A percentile compares a stretch with the other conserved stretches of the same genome.
phyloP scores from a whole-genome alignment of 2,888 invertebrate species.

The Caenorhabditis sinica region DNA sequence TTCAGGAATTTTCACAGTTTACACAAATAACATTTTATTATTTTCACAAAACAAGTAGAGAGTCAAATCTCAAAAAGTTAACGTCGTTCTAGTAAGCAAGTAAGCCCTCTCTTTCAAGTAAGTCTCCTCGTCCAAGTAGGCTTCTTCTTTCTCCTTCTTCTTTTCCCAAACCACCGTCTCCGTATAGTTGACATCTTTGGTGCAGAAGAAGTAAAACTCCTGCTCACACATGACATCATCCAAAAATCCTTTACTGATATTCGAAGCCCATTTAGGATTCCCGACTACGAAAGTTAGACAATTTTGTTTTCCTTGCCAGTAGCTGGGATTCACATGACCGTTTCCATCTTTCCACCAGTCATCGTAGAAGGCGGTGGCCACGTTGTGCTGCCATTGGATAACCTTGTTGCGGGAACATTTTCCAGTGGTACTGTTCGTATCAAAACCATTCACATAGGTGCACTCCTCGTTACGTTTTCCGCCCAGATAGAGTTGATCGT shows the following conservation, averaged over 20 bases:
- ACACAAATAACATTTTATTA: too few relatives aligned
- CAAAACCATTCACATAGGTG: neutral
- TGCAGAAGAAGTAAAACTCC: neutral
- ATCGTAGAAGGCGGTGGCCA: neutral
- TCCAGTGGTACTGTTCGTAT: neutral
- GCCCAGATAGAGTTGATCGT: slow-evolving; percentile 1
- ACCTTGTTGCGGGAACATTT: slow-evolving; percentile 1
- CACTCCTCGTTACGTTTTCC: neutral
- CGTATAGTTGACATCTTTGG: too few relatives aligned
- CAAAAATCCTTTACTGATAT: neutral
- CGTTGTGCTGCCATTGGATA: neutral
- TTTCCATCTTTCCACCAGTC: slow-evolving; percentile 28
- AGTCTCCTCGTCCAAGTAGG: too few relatives aligned
- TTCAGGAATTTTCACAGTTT: too few relatives aligned
- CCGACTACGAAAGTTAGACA: neutral
- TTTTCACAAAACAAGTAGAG: too few relatives aligned
- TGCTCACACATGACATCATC: neutral
- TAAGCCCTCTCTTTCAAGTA: too few relatives aligned
- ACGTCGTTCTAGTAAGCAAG: too few relatives aligned
- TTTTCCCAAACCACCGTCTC: too few relatives aligned
- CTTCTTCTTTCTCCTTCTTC: too few relatives aligned
- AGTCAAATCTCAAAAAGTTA: too few relatives aligned
- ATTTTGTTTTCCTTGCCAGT: neutral
- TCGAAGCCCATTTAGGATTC: neutral
- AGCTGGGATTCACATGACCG: neutral